A percentile compares a stretch with the other conserved stretches of the same genome.
Evolutionary conservation across 35 echinoderm and acorn worm species (phyloP).

Genomic region (Diadema setosum): DNA sequence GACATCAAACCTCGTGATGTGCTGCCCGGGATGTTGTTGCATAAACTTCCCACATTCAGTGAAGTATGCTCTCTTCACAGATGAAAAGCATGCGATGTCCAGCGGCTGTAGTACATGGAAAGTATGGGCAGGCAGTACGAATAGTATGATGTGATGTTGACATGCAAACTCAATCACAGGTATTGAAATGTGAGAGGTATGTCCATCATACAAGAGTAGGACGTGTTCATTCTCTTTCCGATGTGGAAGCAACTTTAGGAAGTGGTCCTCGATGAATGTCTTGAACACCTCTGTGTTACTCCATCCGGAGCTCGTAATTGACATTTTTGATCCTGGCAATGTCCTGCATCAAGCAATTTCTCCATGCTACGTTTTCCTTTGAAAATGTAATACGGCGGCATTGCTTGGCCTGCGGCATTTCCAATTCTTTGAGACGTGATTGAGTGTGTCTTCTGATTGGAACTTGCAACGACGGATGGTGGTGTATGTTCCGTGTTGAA

Average conservation of each 20-base stretch:
- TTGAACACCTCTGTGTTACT: constrained; percentile 7
- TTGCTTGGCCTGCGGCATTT: not conserved
- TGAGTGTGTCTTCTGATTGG: not conserved
- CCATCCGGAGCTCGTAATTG: constrained; percentile 12
- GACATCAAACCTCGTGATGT: not conserved
- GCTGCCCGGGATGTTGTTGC: not conserved
- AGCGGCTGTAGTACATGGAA: constrained; percentile 27
- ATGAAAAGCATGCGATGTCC: constrained; percentile 27
- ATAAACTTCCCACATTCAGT: constrained; percentile 9
- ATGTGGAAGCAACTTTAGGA: not conserved
- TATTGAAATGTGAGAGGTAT: not conserved
- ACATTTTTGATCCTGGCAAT: not conserved
- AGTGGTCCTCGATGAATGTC: constrained; percentile 21
- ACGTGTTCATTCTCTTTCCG: not conserved
- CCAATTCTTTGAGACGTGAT: not conserved
- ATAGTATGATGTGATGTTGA: constrained; percentile 9
- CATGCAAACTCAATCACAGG: constrained; percentile 16
- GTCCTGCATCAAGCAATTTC: too few relatives aligned
- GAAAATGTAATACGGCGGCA: constrained; percentile 36
- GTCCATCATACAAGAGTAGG: constrained; percentile 47
- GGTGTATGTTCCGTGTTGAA: constrained; percentile 7
- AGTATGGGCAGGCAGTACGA: not conserved
- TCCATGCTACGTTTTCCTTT: constrained; percentile 30
- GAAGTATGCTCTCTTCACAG: constrained; percentile 29
- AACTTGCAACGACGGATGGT: not conserved